These are phyloP conservation scores for Bos taurus DNA, from an alignment of 2,113 vertebrate species.

Conservation along the genomic window DNA sequence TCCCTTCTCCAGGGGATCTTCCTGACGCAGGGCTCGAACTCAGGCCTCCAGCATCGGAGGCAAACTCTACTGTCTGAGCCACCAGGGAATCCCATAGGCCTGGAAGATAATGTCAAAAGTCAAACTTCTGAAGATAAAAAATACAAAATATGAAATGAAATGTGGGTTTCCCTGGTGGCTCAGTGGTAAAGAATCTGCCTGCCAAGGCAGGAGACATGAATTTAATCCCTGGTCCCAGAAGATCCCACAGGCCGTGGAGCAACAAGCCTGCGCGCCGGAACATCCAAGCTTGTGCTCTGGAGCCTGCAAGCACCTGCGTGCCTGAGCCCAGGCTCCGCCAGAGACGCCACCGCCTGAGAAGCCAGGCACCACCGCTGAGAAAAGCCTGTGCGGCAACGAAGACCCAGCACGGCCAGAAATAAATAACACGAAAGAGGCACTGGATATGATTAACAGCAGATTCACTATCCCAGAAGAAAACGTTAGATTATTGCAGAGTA, in stretches of 20 bases:
- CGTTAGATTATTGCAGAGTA: background rate
- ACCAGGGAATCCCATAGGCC: background rate
- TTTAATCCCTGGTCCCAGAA: background rate
- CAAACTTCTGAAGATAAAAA: background rate
- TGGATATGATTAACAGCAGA: background rate
- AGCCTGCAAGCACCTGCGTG: accelerated
- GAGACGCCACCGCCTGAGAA: accelerated
- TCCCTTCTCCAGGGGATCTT: background rate
- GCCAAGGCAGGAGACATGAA: background rate
- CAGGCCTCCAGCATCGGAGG: no score
- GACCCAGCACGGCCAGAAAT: background rate
- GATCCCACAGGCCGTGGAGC: background rate
- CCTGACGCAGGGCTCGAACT: no score
- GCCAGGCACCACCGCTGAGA: no score
- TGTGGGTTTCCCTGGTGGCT: background rate
- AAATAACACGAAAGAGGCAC: accelerated
- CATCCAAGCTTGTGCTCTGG: background rate
- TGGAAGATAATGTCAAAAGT: background rate
- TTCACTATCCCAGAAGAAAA: background rate
- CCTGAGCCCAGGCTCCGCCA: accelerated
- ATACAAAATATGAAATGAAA: background rate
- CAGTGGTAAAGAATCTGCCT: background rate
- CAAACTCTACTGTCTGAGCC: background rate
- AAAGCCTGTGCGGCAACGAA: accelerated
- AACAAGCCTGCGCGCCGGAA: background rate